These are phyloP conservation scores for Ia io DNA, from an alignment of 2,113 vertebrate species.

Conservation along the genomic window DNA sequence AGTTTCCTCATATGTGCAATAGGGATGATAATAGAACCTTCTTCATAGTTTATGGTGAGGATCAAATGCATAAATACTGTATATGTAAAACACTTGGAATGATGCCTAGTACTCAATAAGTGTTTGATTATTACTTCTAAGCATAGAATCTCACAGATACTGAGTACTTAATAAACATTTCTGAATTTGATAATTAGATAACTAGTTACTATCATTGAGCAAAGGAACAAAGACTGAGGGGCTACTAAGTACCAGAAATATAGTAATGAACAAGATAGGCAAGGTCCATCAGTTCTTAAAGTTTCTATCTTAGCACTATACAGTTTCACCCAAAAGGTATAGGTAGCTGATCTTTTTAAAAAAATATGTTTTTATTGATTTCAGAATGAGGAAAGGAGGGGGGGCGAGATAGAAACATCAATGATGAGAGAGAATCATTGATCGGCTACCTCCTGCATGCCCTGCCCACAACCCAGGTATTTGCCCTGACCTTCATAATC, in stretches of 20 bases:
- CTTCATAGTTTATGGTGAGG: background rate
- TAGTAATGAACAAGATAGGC: background rate
- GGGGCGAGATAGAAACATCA: too few species aligned
- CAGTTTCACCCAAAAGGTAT: background rate
- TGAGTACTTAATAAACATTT: background rate
- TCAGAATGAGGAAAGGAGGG: too few species aligned
- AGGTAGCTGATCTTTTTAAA: background rate
- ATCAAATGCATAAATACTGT: background rate
- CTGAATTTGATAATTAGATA: conserved; percentile 5
- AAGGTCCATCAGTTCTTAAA: background rate
- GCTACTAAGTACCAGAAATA: background rate
- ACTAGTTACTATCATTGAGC: background rate
- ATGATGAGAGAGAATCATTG: too few species aligned
- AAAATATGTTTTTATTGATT: too few species aligned
- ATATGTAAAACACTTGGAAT: background rate
- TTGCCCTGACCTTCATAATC: too few species aligned
- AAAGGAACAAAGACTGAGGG: background rate
- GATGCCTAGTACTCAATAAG: background rate
- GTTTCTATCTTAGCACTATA: background rate
- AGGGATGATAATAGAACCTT: background rate
- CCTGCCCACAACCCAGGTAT: too few species aligned
- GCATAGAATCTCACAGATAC: background rate
- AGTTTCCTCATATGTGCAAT: background rate
- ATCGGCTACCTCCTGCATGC: too few species aligned
- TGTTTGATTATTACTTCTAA: background rate